These are phyloP conservation scores for Flabesymbios commensalis DNA, from an alignment of 2,888 invertebrate species.

Conservation along the genomic window DNA sequence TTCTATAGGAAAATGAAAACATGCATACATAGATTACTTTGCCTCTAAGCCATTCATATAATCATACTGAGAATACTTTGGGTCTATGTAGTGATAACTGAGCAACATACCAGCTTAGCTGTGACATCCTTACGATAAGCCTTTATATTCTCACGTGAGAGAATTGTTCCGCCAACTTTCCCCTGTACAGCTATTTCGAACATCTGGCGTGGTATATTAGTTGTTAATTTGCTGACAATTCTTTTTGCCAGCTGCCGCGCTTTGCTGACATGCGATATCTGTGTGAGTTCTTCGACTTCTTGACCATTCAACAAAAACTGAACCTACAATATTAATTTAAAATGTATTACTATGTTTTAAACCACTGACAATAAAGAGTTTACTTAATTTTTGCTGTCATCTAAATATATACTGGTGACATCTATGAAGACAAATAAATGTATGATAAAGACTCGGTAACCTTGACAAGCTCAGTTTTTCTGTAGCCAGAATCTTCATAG, in stretches of 20 bases:
- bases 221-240: slow-evolving; percentile 76
- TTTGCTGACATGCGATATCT: slow-evolving; percentile 77
- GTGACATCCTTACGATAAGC: slow-evolving; percentile 90
- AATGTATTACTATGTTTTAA: slow-evolving; percentile 4
- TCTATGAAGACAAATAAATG: too few species aligned
- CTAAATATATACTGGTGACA: too few species aligned
- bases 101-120: slow-evolving; percentile 79
- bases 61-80: not conserved
- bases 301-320: slow-evolving; percentile 78
- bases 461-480: slow-evolving; percentile 75
- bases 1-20: too few species aligned
- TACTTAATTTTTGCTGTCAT: too few species aligned
- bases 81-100: not conserved
- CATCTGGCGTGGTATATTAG: slow-evolving; percentile 87
- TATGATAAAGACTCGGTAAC: too few species aligned
- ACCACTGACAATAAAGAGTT: too few species aligned
- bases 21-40: too few species aligned
- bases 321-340: slow-evolving; percentile 67
- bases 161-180: slow-evolving; percentile 74
- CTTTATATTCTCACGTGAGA: slow-evolving; percentile 84
- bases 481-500: slow-evolving; percentile 71
- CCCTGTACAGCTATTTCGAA: slow-evolving; percentile 85
- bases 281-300: slow-evolving; percentile 80
- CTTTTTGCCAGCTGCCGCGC: slow-evolving; percentile 40
- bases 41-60: too few species aligned